These are phyloP conservation scores for Hartigia nigra DNA, from an alignment of 2,888 invertebrate genomes.

Conservation along the genomic window DNA sequence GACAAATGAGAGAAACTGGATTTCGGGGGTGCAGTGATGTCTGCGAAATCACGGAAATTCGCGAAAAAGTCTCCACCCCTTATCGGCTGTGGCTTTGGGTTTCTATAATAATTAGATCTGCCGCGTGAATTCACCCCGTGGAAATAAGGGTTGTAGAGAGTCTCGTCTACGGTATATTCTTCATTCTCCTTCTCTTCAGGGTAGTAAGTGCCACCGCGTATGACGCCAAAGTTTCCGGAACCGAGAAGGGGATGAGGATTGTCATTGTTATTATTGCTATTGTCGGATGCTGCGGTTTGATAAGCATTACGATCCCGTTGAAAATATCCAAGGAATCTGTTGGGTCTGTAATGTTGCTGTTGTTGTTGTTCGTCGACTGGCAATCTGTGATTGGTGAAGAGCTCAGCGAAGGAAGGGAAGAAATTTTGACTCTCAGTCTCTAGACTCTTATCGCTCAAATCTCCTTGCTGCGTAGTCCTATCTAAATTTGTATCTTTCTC, in stretches of 20 bases:
- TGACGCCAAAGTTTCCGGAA: conserved; percentile 88
- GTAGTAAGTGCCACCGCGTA: conserved; percentile 88
- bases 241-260: conserved; percentile 73
- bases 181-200: conserved; percentile 75
- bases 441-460: conserved; percentile 66
- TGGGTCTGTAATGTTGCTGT: conserved; percentile 57
- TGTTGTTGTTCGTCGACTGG: conserved; percentile 71
- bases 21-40: conserved; percentile 86
- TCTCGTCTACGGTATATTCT: conserved; percentile 70
- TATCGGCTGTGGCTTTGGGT: conserved; percentile 80
- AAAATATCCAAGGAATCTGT: conserved; percentile 61
- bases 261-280: conserved; percentile 51
- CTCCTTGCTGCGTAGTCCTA: conserved; percentile 25
- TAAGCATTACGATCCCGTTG: conserved; percentile 56
- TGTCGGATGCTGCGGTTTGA: conserved; percentile 44
- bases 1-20: conserved; percentile 85
- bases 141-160: conserved; percentile 71
- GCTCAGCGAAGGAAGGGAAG: conserved; percentile 81
- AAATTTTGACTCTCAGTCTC: conserved; percentile 77
- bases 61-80: conserved; percentile 82
- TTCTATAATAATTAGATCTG: conserved; percentile 74
- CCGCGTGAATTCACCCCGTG: conserved; percentile 79
- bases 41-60: conserved; percentile 90
- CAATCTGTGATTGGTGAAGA: conserved; percentile 72
- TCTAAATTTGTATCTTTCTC: conserved; percentile 10